A percentile compares a stretch with the other conserved stretches of the same genome.
These are phyloP conservation scores for Eptatretus atami DNA, from an alignment of 2,797 vertebrate genomes.

Conservation along the genomic window DNA sequence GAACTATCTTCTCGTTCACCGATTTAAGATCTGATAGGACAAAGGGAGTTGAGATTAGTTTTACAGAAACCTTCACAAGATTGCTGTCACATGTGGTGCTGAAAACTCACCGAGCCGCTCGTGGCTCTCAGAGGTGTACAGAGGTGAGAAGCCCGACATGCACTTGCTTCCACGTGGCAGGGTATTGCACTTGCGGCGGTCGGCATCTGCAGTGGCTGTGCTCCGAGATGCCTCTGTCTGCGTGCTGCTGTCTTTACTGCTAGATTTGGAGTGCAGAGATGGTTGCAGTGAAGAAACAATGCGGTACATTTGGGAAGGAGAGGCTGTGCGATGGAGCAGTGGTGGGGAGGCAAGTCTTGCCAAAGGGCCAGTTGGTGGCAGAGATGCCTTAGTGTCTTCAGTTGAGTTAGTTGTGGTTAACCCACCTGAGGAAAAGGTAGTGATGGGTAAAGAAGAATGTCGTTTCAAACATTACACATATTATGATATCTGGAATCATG, in stretches of 20 bases:
- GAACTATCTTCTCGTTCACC: no score
- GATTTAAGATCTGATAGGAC: no score
- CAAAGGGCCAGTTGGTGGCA: neutral
- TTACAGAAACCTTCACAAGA: no score
- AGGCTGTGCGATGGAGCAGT: slow-evolving; percentile 15
- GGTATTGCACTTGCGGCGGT: slow-evolving; percentile 5
- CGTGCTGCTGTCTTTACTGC: slow-evolving; percentile 37
- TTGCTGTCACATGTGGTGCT: no score
- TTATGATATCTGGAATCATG: no score
- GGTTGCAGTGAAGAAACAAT: slow-evolving; percentile 29
- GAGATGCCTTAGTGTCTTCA: neutral
- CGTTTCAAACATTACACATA: no score
- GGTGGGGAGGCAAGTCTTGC: slow-evolving; percentile 16
- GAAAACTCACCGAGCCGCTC: no score
- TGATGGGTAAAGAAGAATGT: neutral
- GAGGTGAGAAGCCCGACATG: neutral
- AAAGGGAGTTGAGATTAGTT: no score
- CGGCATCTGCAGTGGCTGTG: neutral
- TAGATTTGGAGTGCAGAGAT: slow-evolving; percentile 16
- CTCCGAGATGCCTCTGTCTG: slow-evolving; percentile 34
- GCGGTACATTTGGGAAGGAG: slow-evolving; percentile 11
- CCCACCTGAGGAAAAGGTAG: neutral
- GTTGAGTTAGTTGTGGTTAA: neutral
- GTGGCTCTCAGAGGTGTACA: no score
- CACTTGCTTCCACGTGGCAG: slow-evolving; percentile 5